These are phyloP conservation scores for Pholis gunnellus DNA, from an alignment of 2,113 vertebrate species.

Conservation along the genomic window DNA sequence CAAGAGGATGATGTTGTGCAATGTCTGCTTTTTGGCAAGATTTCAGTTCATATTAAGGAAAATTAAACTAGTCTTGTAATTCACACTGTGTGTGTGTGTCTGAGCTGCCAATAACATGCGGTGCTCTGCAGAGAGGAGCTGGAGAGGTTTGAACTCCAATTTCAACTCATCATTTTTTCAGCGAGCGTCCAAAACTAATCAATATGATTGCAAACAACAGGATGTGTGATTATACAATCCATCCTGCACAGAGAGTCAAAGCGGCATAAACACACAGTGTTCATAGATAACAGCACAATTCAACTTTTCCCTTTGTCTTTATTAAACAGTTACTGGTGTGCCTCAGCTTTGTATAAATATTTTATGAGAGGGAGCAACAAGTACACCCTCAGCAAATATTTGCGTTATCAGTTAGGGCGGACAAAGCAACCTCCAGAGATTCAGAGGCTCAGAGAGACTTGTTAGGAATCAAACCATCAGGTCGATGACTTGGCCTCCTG, in stretches of 20 bases:
- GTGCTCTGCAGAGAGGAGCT: background rate
- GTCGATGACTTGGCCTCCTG: conserved; percentile 10
- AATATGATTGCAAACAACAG: conserved; percentile 43
- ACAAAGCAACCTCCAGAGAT: conserved; percentile 24
- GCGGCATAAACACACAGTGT: background rate
- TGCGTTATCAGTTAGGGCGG: conserved; percentile 35
- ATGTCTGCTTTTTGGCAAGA: background rate
- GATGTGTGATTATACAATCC: conserved; percentile 31
- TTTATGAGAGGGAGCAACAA: conserved; percentile 66
- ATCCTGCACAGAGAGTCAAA: conserved; percentile 27
- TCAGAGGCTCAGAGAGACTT: conserved; percentile 27
- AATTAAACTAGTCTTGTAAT: conserved; percentile 2
- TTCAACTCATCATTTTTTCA: conserved; percentile 13
- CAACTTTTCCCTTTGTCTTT: conserved; percentile 49
- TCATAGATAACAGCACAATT: background rate
- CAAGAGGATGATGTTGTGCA: conserved; percentile 9
- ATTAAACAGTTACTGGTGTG: conserved; percentile 26
- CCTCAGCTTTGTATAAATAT: conserved; percentile 3
- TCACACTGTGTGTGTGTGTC: conserved; percentile 4
- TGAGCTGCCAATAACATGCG: conserved; percentile 43
- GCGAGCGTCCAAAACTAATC: conserved; percentile 27
- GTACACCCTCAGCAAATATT: conserved; percentile 79
- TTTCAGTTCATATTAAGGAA: conserved; percentile 2
- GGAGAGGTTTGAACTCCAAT: conserved; percentile 25
- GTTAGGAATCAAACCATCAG: conserved; percentile 5